Evolutionary conservation across 2,113 vertebrate species (phyloP).

Genomic region (Falcunculus frontatus): DNA sequence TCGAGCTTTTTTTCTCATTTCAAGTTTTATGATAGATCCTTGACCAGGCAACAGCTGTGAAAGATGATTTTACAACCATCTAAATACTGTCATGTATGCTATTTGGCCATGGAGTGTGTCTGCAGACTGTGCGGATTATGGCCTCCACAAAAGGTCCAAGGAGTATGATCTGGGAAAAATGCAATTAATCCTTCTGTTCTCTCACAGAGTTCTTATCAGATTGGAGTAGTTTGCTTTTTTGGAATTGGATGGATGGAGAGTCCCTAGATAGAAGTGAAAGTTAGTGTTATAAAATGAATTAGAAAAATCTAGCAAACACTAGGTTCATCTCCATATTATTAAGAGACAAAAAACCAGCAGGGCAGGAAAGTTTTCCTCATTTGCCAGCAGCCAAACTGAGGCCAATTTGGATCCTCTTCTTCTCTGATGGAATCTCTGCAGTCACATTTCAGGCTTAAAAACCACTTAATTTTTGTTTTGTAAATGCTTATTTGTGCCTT

Average conservation of each 20-base stretch:
- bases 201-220: background rate
- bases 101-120: background rate
- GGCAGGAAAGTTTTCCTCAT: background rate
- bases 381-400: constrained; percentile 13
- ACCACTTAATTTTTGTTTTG: constrained; percentile 43
- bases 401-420: constrained; percentile 28
- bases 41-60: background rate
- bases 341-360: constrained; percentile 13
- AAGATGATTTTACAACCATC: background rate
- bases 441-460: constrained; percentile 28
- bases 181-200: background rate
- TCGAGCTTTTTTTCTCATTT: background rate
- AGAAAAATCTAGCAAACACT: background rate
- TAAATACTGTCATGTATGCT: background rate
- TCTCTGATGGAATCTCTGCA: constrained; percentile 7
- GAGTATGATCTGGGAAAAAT: background rate
- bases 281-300: background rate
- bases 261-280: background rate
- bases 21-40: background rate
- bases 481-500: constrained; percentile 37
- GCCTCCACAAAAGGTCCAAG: background rate
- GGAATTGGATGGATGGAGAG: background rate
- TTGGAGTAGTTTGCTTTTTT: background rate
- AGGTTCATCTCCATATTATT: background rate
- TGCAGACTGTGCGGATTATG: background rate